Conservation (phyloP, 2,113 vertebrate genomes). For the Macquaria ambigua region DNA sequence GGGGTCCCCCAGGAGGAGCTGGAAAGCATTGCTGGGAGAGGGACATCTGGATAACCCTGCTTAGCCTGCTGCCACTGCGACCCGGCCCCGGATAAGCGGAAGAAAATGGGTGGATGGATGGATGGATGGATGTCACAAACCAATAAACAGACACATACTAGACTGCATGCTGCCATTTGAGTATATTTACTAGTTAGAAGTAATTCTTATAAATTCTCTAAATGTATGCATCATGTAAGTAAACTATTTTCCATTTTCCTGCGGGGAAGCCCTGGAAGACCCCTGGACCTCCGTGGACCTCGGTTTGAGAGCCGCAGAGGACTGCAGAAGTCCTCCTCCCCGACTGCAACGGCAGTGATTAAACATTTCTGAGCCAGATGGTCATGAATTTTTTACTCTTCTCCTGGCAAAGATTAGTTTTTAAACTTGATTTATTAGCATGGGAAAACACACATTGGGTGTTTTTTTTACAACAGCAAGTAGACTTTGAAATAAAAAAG, state of each 20-base stretch:
- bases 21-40: no score
- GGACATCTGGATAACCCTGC: no score
- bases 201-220: neutral
- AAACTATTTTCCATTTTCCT: neutral
- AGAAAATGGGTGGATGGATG: no score
- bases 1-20: no score
- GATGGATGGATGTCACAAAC: no score
- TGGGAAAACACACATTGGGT: conserved; percentile 9
- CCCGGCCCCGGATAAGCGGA: no score
- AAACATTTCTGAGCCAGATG: conserved; percentile 60
- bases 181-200: neutral
- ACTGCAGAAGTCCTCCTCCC: conserved; percentile 17
- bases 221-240: conserved; percentile 1
- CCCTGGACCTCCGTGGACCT: neutral
- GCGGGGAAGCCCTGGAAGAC: neutral
- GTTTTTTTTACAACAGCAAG: conserved; percentile 3
- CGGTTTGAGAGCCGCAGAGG: neutral
- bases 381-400: conserved; percentile 44
- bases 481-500: neutral
- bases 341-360: conserved; percentile 22
- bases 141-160: neutral
- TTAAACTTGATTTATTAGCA: conserved; percentile 41
- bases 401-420: conserved; percentile 35
- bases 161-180: no score
- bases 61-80: no score